Evolutionary conservation across 2,113 vertebrate genomes (phyloP), one percentile per base, ranked within the genome.

Genomic region (Trogon melanurus): DNA sequence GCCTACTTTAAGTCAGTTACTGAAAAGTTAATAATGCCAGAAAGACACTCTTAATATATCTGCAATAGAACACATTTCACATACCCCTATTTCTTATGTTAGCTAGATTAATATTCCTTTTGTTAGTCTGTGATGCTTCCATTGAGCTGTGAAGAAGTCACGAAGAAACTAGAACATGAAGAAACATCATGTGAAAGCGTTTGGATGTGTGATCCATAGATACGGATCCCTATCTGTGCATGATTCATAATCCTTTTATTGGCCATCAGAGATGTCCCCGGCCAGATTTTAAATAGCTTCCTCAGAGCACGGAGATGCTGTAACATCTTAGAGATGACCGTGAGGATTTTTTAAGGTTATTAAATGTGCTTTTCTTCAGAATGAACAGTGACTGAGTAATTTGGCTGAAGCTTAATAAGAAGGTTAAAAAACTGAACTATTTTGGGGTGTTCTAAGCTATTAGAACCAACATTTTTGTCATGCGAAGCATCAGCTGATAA

Each of bases 171-270:
- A 41, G 41, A 41, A 41, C 41, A 41, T 41, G 29, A 58, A 60
- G 48, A 53, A 60, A 44, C 6, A 32, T 26, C 34, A 50, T 6
- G 13, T 83, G 47, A 73, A 78, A 70, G 36, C 12, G 58, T 57
- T 72, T 73, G 30, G 9, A 32, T 85, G 13, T 8, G 61, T 61
- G 32, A 30, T 91, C 53, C 34, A 21, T 64, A 29, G 25, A 5
- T 84, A 17, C 20, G 21, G 32, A 65, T 70, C 26, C 1, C 0
- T 57, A 41, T 45, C n/a, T 41, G 3, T 34, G 10, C 5, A 4
- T 11, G 12, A 36, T 58, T 44, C 30, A 11, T 50, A 65, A 57
- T 36, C 3, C 10, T 83, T 88, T 69, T n/a, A 27, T 80, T 41
- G 79, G 7, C 44, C 11, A 2, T 62, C 34, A 44, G 1, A 4